Evolutionary conservation across 37 sponge, comb jelly and placozoan genomes (phyloP).

Genomic region (Petrosia ficiformis): DNA sequence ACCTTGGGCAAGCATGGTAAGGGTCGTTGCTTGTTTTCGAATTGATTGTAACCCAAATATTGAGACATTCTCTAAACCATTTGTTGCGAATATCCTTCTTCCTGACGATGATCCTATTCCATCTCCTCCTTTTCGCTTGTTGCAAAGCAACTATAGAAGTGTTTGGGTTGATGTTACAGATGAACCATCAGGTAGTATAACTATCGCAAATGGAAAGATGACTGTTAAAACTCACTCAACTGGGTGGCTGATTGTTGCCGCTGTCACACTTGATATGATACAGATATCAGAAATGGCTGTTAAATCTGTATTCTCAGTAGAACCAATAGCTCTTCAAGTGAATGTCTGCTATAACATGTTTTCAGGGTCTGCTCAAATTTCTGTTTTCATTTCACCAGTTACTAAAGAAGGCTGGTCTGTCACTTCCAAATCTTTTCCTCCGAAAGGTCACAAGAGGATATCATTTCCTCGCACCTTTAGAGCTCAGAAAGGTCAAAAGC

Average conservation of each 20-base stretch:
- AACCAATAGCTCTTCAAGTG: slow-evolving; percentile 23
- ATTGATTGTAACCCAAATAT: slow-evolving; percentile 7
- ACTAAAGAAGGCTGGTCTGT: slow-evolving; percentile 4
- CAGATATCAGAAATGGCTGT: slow-evolving; percentile 38
- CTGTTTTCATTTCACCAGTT: slow-evolving; percentile 25
- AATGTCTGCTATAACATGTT: slow-evolving; percentile 7
- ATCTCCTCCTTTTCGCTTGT: slow-evolving; percentile 5
- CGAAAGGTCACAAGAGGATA: slow-evolving; percentile 10
- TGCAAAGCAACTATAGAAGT: slow-evolving; percentile 52
- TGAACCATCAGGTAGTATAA: slow-evolving; percentile 1
- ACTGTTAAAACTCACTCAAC: slow-evolving; percentile 16
- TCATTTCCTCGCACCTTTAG: slow-evolving; percentile 43
- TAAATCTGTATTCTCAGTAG: slow-evolving; percentile 7
- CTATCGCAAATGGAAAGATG: background rate
- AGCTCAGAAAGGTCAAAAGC: slow-evolving; percentile 34
- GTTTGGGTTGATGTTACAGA: slow-evolving; percentile 58
- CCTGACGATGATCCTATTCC: background rate
- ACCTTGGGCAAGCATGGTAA: slow-evolving; percentile 35
- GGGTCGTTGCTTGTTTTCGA: slow-evolving; percentile 17
- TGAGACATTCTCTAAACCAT: slow-evolving; percentile 17
- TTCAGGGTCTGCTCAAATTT: slow-evolving; percentile 35
- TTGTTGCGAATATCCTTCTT: background rate
- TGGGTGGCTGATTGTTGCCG: slow-evolving; percentile 43
- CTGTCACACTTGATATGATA: slow-evolving; percentile 21
- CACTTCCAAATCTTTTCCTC: too few species aligned